Evolutionary conservation across 2,113 vertebrate genomes (phyloP).

Genomic region (Delphinus delphis): DNA sequence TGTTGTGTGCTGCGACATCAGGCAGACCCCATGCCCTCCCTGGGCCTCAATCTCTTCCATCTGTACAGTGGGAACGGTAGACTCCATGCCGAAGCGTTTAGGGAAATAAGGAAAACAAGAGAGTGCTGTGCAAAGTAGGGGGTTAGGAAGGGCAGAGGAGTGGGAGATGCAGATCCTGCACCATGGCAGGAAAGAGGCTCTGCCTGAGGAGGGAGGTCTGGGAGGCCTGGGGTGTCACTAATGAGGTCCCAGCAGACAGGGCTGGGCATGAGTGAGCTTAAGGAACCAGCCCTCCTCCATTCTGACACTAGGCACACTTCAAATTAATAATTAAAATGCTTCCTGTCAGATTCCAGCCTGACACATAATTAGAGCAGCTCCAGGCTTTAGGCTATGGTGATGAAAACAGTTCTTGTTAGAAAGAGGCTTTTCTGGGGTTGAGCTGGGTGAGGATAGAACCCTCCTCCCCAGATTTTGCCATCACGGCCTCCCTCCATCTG

Average conservation of each 20-base stretch:
- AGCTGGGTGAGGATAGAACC: not conserved
- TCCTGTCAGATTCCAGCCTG: constrained; percentile 45
- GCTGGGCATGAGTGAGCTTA: constrained; percentile 36
- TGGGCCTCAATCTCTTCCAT: not conserved
- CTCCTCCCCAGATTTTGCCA: not conserved
- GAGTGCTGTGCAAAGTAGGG: too few species aligned
- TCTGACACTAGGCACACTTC: constrained; percentile 73
- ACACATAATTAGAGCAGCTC: constrained; percentile 37
- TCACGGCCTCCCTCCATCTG: not conserved
- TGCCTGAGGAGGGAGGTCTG: not conserved
- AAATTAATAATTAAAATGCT: constrained; percentile 81
- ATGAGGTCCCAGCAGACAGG: constrained; percentile 64
- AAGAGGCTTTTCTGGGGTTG: not conserved
- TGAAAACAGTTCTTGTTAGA: constrained; percentile 52
- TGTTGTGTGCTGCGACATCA: not conserved
- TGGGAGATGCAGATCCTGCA: not conserved
- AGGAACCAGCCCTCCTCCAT: constrained; percentile 45
- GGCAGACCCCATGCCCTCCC: not conserved
- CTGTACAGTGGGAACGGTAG: not conserved
- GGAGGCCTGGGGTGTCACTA: constrained; percentile 51
- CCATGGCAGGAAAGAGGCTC: not conserved
- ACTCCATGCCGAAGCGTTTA: not conserved
- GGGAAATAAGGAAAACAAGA: not conserved
- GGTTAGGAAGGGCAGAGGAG: not conserved
- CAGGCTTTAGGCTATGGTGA: rapidly evolving